Percentiles rank a stretch among this genome's conserved stretches.
Evolutionary conservation across 2,113 vertebrate genomes (phyloP).

Genomic region (Pangasianodon hypophthalmus): DNA sequence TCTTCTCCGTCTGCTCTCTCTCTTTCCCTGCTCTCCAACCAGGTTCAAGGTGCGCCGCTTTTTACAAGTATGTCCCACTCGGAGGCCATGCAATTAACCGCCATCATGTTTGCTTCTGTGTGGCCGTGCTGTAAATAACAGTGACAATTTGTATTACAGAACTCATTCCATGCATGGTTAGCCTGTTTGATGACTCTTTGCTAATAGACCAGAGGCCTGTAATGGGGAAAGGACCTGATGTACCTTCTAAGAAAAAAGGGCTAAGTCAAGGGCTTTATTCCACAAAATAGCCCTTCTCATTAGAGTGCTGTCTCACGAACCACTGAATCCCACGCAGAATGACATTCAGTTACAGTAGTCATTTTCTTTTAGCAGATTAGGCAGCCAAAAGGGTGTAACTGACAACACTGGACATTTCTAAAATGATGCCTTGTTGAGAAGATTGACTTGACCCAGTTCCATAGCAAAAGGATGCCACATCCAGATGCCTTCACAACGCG

Average conservation of each 20-base stretch:
- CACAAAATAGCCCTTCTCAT: background rate
- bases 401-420: background rate
- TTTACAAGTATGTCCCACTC: conserved; percentile 39
- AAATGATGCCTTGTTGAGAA: background rate
- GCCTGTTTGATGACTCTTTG: conserved; percentile 64
- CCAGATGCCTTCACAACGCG: background rate
- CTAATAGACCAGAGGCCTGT: conserved; percentile 65
- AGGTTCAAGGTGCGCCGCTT: conserved; percentile 31
- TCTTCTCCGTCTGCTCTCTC: background rate
- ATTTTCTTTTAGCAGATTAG: background rate
- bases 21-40: conserved; percentile 10
- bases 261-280: background rate
- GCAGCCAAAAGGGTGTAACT: background rate
- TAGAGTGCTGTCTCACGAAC: background rate
- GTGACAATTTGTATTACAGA: conserved; percentile 77
- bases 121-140: conserved; percentile 63
- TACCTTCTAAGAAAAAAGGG: background rate
- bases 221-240: conserved; percentile 33
- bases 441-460: background rate
- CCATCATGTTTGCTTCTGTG: conserved; percentile 70
- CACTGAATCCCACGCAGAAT: background rate
- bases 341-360: background rate
- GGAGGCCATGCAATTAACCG: conserved; percentile 65
- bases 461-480: background rate
- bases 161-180: conserved; percentile 72